phyloP scores from a whole-genome alignment of 2,888 invertebrate species.

The Tenthredo livida region DNA sequence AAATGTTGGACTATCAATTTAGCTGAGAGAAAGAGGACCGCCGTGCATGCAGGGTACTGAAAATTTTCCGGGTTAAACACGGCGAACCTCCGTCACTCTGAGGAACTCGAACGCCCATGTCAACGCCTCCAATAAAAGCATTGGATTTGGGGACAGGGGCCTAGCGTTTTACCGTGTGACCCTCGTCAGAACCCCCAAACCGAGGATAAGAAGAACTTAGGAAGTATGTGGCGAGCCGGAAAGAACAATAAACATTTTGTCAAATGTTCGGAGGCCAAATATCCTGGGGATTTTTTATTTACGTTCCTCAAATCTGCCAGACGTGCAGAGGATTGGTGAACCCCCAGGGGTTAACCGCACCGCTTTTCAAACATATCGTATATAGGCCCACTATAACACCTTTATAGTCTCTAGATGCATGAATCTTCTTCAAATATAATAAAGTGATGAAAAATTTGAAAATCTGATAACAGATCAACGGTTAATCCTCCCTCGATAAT shows the following conservation, averaged over 20 bases:
- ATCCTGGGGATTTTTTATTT: not conserved
- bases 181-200: conserved; percentile 31
- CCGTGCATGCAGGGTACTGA: too few relatives aligned
- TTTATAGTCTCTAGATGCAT: too few relatives aligned
- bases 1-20: conserved; percentile 13
- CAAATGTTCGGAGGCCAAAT: not conserved
- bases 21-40: not conserved
- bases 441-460: not conserved
- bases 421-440: not conserved
- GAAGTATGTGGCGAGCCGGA: conserved; percentile 21
- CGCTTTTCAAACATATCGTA: not conserved
- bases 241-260: conserved; percentile 40
- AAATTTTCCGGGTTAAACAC: not conserved
- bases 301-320: not conserved
- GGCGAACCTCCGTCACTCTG: conserved; percentile 15
- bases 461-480: not conserved
- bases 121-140: conserved; percentile 32
- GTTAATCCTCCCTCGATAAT: not conserved
- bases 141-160: conserved; percentile 6
- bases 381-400: too few relatives aligned
- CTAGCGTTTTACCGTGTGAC: conserved; percentile 11
- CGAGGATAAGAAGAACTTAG: conserved; percentile 5
- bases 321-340: not conserved
- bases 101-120: conserved; percentile 24
- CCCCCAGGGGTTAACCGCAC: not conserved